A percentile compares a stretch with the other conserved stretches of the same genome.
Evolutionary conservation across 2,113 vertebrate species (phyloP).

Genomic region (Microtus montanus): DNA sequence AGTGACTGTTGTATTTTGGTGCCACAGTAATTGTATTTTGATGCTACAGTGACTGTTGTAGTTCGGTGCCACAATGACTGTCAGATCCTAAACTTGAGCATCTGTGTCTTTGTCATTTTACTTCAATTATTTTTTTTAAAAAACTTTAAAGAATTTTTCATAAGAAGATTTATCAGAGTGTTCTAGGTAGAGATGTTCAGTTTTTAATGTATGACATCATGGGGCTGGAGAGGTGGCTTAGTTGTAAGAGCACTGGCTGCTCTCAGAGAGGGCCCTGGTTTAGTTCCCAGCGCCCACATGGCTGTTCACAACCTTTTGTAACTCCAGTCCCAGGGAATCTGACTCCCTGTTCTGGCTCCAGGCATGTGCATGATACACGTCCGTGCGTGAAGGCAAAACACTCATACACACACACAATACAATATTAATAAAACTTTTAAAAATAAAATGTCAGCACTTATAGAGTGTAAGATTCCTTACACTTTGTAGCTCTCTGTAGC

Average conservation of each 20-base stretch:
- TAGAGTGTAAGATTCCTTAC: not conserved
- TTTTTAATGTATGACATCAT: not conserved
- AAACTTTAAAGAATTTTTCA: not conserved
- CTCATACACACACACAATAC: too few species aligned
- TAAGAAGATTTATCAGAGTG: not conserved
- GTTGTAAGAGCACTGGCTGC: not conserved
- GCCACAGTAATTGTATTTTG: too few species aligned
- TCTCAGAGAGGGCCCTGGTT: not conserved
- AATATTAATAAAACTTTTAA: not conserved
- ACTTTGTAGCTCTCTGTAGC: not conserved
- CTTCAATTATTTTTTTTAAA: not conserved
- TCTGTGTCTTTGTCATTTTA: slow-evolving; percentile 32
- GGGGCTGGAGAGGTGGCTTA: not conserved
- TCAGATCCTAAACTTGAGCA: not conserved
- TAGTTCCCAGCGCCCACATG: not conserved
- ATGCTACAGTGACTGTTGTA: too few species aligned
- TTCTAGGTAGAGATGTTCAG: not conserved
- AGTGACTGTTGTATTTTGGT: too few species aligned
- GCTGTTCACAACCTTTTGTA: not conserved
- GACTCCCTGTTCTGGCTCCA: not conserved
- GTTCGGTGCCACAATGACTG: too few species aligned
- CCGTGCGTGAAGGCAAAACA: not conserved
- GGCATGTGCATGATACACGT: too few species aligned
- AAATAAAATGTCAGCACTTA: not conserved
- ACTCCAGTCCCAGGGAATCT: not conserved